phyloP scores from a whole-genome alignment of 2,113 vertebrate species.

The Poeciliopsis retropinna region DNA sequence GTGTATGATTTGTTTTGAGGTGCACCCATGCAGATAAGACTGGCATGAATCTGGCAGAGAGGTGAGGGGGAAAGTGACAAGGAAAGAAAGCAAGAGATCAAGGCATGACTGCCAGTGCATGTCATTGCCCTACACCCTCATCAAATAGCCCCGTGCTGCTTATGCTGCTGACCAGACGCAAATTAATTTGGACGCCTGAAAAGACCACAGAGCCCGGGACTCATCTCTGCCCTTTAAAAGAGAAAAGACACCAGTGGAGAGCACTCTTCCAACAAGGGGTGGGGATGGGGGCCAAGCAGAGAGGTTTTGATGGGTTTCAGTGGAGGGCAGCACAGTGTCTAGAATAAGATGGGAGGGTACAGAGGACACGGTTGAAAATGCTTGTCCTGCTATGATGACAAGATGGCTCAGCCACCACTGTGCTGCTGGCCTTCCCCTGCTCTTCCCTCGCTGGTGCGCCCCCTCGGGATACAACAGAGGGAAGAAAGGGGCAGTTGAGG shows the following conservation, averaged over 20 bases:
- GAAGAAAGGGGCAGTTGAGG: slow-evolving; percentile 17
- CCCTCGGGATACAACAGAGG: slow-evolving; percentile 62
- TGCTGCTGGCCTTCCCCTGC: slow-evolving; percentile 57
- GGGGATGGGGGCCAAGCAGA: slow-evolving; percentile 33
- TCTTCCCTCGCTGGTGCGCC: slow-evolving; percentile 32
- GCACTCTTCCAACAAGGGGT: slow-evolving; percentile 58
- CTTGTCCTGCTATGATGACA: slow-evolving; percentile 82
- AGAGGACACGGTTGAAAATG: slow-evolving; percentile 79
- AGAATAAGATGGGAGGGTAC: slow-evolving; percentile 79
- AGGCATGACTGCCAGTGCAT: slow-evolving; percentile 72
- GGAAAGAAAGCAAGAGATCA: slow-evolving; percentile 71
- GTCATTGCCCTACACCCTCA: slow-evolving; percentile 74
- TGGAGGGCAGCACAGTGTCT: slow-evolving; percentile 66
- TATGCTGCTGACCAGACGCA: slow-evolving; percentile 72
- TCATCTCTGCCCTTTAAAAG: slow-evolving; percentile 74
- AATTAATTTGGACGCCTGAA: slow-evolving; percentile 80
- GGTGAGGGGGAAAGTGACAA: slow-evolving; percentile 69
- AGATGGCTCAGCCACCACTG: slow-evolving; percentile 76
- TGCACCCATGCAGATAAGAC: slow-evolving; percentile 64
- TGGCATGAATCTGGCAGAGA: slow-evolving; percentile 60
- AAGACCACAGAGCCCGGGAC: slow-evolving; percentile 65
- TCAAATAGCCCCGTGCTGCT: slow-evolving; percentile 72
- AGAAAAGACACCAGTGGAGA: slow-evolving; percentile 74
- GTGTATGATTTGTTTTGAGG: slow-evolving; percentile 29
- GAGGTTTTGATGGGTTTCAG: slow-evolving; percentile 68